A percentile compares a stretch with the other conserved stretches of the same genome.
phyloP scores from a whole-genome alignment of 2,113 vertebrate genomes.

The Synodontis membranacea region DNA sequence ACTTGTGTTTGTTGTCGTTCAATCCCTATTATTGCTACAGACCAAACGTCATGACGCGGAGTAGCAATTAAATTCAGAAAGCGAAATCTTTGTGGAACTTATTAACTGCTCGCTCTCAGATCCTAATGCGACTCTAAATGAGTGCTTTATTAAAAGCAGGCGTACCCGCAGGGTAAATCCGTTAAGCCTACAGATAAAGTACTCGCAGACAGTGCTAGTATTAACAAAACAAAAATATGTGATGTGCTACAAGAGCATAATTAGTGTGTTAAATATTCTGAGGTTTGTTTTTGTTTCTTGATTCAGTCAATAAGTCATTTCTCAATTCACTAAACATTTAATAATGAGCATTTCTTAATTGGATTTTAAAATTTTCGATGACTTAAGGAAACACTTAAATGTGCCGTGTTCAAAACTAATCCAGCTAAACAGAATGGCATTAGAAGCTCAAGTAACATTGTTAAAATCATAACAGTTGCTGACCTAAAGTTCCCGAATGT shows the following conservation, averaged over 20 bases:
- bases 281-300: not conserved
- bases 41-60: not conserved
- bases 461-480: not conserved
- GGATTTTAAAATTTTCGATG: not conserved
- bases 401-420: not conserved
- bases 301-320: not conserved
- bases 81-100: not conserved
- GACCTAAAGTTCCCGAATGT: no score
- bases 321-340: not conserved
- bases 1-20: not conserved
- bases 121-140: not conserved
- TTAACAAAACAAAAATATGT: not conserved
- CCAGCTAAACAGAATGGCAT: not conserved
- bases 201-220: not conserved
- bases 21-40: not conserved
- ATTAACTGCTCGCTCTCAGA: not conserved
- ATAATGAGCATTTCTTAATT: not conserved
- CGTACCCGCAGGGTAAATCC: not conserved
- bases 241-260: not conserved
- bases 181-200: slow-evolving; percentile 2
- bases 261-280: no score
- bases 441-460: not conserved
- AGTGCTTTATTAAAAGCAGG: not conserved
- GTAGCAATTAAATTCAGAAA: not conserved
- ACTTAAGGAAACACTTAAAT: not conserved